Base-by-base conservation (phyloP, 1,140 invertebrate genomes). In the Portunus trituberculatus region DNA sequence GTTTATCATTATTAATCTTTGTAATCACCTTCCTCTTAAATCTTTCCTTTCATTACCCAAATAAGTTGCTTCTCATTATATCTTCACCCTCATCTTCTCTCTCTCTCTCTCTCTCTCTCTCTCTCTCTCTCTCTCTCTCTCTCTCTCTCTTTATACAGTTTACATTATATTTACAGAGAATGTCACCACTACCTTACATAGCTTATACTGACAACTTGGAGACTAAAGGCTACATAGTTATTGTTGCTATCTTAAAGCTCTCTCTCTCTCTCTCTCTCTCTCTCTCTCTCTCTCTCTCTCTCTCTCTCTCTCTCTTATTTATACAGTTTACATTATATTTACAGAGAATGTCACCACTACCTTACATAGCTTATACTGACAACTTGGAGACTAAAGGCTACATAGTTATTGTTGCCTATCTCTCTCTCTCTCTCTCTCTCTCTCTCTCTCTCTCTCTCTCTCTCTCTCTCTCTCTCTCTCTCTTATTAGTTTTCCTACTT, bases 31-130 rank as follows among this genome's bases (percentile, higher is more conserved):
- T 39, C 39, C 6, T 39, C 39, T 39, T 39, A 39, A 39, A 39
- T 39, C 39, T 39, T 39, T 39, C 39, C 39, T 39, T 39, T 39
- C 39, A 39, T 39, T 39, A 39, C 39, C 39, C 39, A 39, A 39
- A 39, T 39, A 39, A 39, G 76, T 82, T 82, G 76, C 28, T 0
- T 28, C 8, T 28, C 28, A 20, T 82, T 28, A 25, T 28, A 25
- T 28, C 8, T 28, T 82, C 7, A 0, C 7, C 8, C 76, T 82
- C 76, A 3, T 28, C 8, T 8, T 82, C 76, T 82, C 76, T 82
- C 76, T 82, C 76, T 82, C 76, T 82, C 76, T 82, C 76, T 82
- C 76, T 82, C 76, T 82, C 76, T 82, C 76, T 82, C 76, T 82
- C 76, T 82, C 76, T 25, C 39, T 39, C 39, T 39, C 39, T 39